Percentiles rank a stretch among this genome's conserved stretches.
Evolutionary conservation across 2,797 vertebrate genomes (phyloP).

Genomic region (Danio aesculapii): DNA sequence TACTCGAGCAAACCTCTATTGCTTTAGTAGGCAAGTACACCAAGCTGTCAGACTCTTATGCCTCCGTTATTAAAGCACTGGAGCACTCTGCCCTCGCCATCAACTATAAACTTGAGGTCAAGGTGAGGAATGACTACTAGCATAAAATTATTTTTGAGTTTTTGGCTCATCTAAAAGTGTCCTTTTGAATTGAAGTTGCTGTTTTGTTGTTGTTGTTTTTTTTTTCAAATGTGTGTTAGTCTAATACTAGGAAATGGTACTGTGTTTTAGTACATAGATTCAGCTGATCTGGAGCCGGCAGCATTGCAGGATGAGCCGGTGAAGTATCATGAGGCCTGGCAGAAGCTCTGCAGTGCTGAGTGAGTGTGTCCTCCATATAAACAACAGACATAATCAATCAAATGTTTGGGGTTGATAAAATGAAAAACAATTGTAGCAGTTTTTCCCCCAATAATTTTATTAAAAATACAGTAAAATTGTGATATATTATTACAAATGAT

Average conservation of each 20-base stretch:
- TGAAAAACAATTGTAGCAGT: no score
- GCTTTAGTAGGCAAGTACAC: conserved; percentile 97
- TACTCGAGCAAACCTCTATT: conserved; percentile 91
- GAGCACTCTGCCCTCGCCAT: conserved; percentile 96
- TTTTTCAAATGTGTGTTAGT: no score
- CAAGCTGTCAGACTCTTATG: conserved; percentile 94
- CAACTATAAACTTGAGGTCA: conserved; percentile 95
- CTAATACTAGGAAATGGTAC: no score
- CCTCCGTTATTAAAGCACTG: conserved; percentile 95
- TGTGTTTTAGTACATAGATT: conserved; percentile 89
- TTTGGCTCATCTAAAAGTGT: no score
- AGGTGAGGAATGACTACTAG: conserved; percentile 74
- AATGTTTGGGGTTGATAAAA: no score
- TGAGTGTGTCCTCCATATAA: conserved; percentile 72
- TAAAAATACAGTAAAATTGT: neutral
- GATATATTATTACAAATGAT: neutral
- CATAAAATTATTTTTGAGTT: no score
- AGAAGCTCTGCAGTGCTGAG: conserved; percentile 94
- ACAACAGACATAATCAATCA: no score
- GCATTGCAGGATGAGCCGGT: conserved; percentile 89
- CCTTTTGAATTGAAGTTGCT: no score
- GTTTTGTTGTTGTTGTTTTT: no score
- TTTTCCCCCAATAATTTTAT: neutral
- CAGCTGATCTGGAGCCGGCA: conserved; percentile 88
- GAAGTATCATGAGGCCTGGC: conserved; percentile 95